A percentile compares a stretch with the other conserved stretches of the same genome.
These are phyloP conservation scores for Fundulus diaphanus DNA, from an alignment of 2,797 vertebrate species.

Conservation along the genomic window DNA sequence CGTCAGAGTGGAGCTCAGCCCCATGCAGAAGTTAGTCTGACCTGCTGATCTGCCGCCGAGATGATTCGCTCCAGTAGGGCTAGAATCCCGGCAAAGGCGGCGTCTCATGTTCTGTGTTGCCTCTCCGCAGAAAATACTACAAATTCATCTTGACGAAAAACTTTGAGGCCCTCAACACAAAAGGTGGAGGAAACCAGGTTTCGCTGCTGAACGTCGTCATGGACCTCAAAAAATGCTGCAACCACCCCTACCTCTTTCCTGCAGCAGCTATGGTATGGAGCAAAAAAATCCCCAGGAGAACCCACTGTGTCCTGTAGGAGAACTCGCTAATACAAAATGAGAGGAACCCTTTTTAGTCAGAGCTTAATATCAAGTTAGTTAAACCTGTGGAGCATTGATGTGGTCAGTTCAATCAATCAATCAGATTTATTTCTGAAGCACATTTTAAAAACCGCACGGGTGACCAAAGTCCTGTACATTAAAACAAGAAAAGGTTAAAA, in stretches of 20 bases:
- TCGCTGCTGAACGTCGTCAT: slow-evolving; percentile 97
- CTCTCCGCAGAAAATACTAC: slow-evolving; percentile 91
- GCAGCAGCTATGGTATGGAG: slow-evolving; percentile 91
- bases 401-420: too few relatives aligned
- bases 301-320: background rate
- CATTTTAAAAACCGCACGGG: too few relatives aligned
- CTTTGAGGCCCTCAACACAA: slow-evolving; percentile 96
- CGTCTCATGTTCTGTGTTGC: background rate
- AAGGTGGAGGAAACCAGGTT: slow-evolving; percentile 97
- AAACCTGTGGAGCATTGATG: too few relatives aligned
- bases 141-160: slow-evolving; percentile 98
- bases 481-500: too few relatives aligned
- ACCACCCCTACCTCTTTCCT: slow-evolving; percentile 98
- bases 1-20: slow-evolving; percentile 95
- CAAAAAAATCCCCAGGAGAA: background rate
- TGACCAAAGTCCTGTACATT: too few relatives aligned
- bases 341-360: too few relatives aligned
- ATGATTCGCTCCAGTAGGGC: background rate
- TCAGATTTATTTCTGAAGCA: too few relatives aligned
- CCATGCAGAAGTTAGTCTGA: slow-evolving; percentile 94
- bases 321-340: background rate
- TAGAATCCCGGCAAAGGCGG: rapidly evolving
- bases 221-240: slow-evolving; percentile 99
- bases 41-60: too few relatives aligned
- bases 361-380: too few relatives aligned